Percentiles rank a stretch among this genome's conserved stretches.
Conservation (phyloP, 2,113 vertebrate species). For the Semicossyphus pulcher region DNA sequence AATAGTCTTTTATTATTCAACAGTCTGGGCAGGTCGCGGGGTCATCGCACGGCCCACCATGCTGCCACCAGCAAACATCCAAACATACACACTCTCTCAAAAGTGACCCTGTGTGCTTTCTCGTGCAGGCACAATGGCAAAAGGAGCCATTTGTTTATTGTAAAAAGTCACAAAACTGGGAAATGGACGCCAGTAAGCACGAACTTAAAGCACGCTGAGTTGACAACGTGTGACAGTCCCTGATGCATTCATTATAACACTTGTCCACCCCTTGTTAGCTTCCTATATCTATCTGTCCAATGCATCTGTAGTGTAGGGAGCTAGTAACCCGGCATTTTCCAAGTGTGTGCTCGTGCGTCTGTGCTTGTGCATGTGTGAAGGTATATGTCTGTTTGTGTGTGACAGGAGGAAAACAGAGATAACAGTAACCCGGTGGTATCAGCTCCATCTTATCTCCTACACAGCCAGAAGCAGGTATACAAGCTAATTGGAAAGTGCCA, state of each 20-base stretch:
- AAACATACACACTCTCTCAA: conserved; percentile 44
- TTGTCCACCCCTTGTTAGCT: conserved; percentile 63
- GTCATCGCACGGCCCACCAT: conserved; percentile 69
- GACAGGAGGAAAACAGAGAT: conserved; percentile 80
- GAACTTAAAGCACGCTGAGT: conserved; percentile 13
- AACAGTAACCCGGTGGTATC: conserved; percentile 74
- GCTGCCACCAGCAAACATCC: conserved; percentile 78
- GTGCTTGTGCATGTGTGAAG: conserved; percentile 30
- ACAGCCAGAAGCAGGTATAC: conserved; percentile 81
- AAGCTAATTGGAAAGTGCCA: conserved; percentile 84
- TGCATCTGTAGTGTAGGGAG: conserved; percentile 59
- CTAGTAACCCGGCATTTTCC: conserved; percentile 42
- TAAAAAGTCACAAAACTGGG: conserved; percentile 16
- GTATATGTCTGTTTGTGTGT: conserved; percentile 65
- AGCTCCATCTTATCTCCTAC: conserved; percentile 80
- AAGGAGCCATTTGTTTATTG: conserved; percentile 18
- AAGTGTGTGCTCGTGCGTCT: conserved; percentile 15
- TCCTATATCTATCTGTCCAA: conserved; percentile 48
- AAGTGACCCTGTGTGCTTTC: conserved; percentile 28
- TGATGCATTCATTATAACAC: conserved; percentile 74
- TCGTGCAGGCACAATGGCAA: background rate
- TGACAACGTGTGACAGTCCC: conserved; percentile 61
- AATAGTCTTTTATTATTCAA: conserved; percentile 83
- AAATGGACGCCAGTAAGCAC: conserved; percentile 11
- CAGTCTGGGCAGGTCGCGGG: conserved; percentile 73